phyloP scores from a whole-genome alignment of 2,113 vertebrate species.

The Dicerorhinus sumatrensis region DNA sequence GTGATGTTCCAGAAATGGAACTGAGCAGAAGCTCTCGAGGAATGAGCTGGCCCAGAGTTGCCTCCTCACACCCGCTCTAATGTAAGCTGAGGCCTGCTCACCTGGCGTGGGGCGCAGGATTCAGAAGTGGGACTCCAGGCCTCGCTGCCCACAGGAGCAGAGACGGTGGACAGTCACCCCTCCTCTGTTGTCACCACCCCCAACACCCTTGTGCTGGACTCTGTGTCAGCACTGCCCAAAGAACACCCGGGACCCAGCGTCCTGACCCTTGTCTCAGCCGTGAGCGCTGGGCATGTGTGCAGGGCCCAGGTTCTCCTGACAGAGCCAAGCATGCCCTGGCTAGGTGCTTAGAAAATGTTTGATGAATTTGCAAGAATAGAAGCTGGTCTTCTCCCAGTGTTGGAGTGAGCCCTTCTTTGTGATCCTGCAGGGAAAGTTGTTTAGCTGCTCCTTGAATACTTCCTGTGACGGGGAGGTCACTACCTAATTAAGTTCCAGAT shows the following conservation, averaged over 20 bases:
- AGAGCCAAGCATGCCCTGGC: fast-evolving
- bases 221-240: neutral
- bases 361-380: neutral
- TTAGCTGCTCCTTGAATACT: neutral
- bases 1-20: neutral
- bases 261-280: too few species aligned
- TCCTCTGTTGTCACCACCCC: neutral
- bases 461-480: neutral
- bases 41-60: neutral
- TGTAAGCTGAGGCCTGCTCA: neutral
- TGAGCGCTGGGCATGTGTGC: neutral
- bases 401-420: neutral
- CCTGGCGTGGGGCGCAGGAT: neutral
- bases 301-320: neutral
- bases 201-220: neutral
- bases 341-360: neutral
- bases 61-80: neutral
- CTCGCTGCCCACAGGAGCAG: neutral
- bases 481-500: neutral
- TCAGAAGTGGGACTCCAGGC: neutral
- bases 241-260: fast-evolving
- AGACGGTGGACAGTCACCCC: neutral
- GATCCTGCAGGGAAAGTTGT: neutral
- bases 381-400: neutral
- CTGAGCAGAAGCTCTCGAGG: neutral